These are phyloP conservation scores for Dryobotodes eremita DNA, from an alignment of 2,888 invertebrate species.

Conservation along the genomic window DNA sequence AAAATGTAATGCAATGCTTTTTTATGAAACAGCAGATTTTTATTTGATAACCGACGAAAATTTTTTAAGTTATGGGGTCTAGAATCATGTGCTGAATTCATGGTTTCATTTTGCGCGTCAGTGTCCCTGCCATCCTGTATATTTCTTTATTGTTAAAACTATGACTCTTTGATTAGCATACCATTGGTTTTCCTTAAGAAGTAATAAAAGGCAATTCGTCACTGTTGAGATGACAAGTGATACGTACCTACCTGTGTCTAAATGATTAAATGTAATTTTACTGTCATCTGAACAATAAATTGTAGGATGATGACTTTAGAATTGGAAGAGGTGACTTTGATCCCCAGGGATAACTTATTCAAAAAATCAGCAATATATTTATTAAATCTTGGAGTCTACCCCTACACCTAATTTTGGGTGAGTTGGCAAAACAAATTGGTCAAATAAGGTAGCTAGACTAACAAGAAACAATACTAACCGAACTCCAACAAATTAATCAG, in stretches of 20 bases:
- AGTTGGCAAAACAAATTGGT: too few relatives aligned
- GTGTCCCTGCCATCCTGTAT: too few relatives aligned
- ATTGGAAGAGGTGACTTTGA: background rate
- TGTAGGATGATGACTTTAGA: background rate
- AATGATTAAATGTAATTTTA: background rate
- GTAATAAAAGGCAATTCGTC: slow-evolving; percentile 4
- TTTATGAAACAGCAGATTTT: too few relatives aligned
- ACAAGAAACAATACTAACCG: background rate
- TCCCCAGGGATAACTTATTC: background rate
- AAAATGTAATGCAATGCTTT: too few relatives aligned
- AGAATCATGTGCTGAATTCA: too few relatives aligned
- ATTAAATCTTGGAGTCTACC: background rate
- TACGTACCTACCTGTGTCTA: too few relatives aligned
- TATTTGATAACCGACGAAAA: too few relatives aligned
- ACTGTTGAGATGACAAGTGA: background rate
- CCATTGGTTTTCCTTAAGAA: background rate
- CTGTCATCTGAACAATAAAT: background rate
- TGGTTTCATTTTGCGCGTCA: too few relatives aligned
- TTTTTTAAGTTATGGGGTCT: too few relatives aligned
- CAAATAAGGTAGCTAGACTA: background rate
- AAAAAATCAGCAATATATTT: background rate
- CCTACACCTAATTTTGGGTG: background rate
- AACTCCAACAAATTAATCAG: background rate
- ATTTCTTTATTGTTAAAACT: background rate
- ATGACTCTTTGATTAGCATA: background rate